Base-by-base conservation (phyloP, 2,113 vertebrate species). In the Tyto alba region DNA sequence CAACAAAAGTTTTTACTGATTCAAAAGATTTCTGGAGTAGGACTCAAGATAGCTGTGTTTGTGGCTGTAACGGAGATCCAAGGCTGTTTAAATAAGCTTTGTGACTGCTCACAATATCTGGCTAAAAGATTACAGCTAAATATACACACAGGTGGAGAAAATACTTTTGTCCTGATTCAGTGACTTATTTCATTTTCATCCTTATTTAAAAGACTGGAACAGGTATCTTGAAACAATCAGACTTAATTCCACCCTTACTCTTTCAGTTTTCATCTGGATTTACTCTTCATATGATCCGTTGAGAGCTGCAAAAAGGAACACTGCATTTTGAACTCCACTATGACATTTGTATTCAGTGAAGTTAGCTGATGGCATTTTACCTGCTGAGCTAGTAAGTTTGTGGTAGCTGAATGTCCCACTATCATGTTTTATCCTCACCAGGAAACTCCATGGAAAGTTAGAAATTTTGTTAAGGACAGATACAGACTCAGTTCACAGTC, bases 141-240 rank as follows among this genome's bases (percentile, higher is more conserved):
- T 97, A 94, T 88, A 64, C 81, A 79, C 11, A 13, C 23, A 93
- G 75, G 66, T 95, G 48, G 80, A 88, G 63, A 89, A 94, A 96
- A 97, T 84, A 41, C 59, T 88, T 90, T 75, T 89, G 47, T 91
- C 41, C 21, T 63, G 52, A 74, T 92, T 92, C 84, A 93, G 27
- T 80, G 85, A 69, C 52, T 75, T 75, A 89, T 67, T 64, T 77
- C 38, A 10, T 34, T 77, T 88, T 62, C 43, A 64, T 85, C 5
- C 66, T 92, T 90, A 62, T 64, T 88, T 90, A 43, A 43, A 91
- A 88, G 67, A 66, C 29, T 53, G 47, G 34, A 92, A 45, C 8
- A 80, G 18, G 4, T 69, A 43, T 43, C 56, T 56, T 47, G 78
- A 60, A 64, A 32, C 13, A 73, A 83, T 22, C 22, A 50, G 16